Conservation (phyloP, 2,113 vertebrate genomes). For the Hemiprocne comata region DNA sequence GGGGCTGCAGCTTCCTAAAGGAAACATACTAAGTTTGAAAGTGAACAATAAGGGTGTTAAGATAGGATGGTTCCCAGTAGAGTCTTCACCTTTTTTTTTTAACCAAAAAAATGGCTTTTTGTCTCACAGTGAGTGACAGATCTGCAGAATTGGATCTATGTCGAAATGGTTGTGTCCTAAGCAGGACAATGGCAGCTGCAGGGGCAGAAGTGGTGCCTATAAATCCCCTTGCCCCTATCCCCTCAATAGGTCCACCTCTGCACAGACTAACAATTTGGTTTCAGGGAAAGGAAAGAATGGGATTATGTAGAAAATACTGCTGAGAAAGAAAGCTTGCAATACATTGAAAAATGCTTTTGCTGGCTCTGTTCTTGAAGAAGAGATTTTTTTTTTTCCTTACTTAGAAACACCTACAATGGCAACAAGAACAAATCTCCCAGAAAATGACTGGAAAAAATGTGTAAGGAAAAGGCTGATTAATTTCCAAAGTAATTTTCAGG, state of each 20-base stretch:
- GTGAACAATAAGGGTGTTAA: neutral
- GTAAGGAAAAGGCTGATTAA: conserved; percentile 18
- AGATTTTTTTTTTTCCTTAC: neutral
- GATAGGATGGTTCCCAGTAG: neutral
- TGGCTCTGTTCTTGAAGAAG: conserved; percentile 4
- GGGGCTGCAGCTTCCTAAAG: neutral
- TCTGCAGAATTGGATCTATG: neutral
- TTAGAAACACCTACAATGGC: conserved; percentile 12
- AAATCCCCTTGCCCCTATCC: neutral
- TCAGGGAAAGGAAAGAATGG: neutral
- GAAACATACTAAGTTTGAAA: neutral
- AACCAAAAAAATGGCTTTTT: neutral
- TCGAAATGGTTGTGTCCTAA: neutral
- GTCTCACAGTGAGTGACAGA: neutral
- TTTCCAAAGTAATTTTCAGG: conserved; percentile 22
- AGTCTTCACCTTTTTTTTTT: neutral
- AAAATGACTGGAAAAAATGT: conserved; percentile 27
- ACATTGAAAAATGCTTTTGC: conserved; percentile 7
- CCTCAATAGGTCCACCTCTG: neutral
- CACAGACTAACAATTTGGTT: neutral
- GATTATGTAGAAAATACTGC: neutral
- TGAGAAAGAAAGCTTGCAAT: neutral
- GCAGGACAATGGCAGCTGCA: fast-evolving
- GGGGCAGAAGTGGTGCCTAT: neutral
- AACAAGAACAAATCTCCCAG: neutral